Percentiles rank a stretch among this genome's conserved stretches.
Conservation (phyloP, 2,113 vertebrate species). For the Dasypus novemcinctus region DNA sequence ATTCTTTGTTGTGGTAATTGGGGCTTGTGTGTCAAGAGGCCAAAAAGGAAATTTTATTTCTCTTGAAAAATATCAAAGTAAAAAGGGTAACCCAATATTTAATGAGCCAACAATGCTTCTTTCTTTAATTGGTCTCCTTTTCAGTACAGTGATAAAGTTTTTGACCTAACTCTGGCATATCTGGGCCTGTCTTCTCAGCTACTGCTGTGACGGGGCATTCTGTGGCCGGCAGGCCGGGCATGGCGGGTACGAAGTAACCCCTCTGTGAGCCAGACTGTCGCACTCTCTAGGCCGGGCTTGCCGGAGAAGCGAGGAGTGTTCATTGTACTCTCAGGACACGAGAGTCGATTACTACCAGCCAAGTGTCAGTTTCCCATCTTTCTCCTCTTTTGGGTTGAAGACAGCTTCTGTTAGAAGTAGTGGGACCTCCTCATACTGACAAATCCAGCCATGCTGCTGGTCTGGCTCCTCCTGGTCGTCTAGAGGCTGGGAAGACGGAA, state of each 20-base stretch:
- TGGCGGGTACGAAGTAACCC: neutral
- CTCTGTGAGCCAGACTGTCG: neutral
- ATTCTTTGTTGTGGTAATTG: neutral
- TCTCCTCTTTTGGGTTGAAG: neutral
- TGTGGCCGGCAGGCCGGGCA: neutral
- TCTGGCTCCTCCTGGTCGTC: fast-evolving
- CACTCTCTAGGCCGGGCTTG: neutral
- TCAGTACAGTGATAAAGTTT: neutral
- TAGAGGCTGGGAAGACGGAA: neutral
- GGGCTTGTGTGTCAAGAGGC: neutral
- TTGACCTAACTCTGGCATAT: neutral
- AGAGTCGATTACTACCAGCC: neutral
- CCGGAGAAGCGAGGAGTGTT: neutral
- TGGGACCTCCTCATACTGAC: neutral
- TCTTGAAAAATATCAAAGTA: neutral
- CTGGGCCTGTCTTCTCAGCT: neutral
- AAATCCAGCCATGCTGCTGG: fast-evolving
- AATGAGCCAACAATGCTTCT: neutral
- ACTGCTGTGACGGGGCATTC: neutral
- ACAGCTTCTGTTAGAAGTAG: neutral
- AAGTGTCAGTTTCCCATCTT: neutral
- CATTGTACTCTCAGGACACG: neutral
- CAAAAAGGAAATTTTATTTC: neutral
- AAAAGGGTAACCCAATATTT: neutral
- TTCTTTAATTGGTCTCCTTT: neutral